Evolutionary conservation across 2,113 vertebrate species (phyloP), one percentile per base, ranked within the genome.

Genomic region (Cairina moschata): DNA sequence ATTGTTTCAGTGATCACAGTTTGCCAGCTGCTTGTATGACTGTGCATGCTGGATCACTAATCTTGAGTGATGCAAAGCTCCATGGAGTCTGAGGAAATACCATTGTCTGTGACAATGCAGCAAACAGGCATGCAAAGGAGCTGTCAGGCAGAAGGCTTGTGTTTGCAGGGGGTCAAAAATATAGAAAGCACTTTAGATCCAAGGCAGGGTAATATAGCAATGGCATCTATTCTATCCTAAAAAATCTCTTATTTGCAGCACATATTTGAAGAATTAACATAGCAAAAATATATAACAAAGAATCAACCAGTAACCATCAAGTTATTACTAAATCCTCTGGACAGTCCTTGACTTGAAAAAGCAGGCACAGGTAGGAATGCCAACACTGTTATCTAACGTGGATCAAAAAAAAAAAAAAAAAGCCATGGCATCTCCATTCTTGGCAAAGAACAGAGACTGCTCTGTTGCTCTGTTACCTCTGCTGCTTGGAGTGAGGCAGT

Each of bases 41-140:
- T 97, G 54, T 63, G 73, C 65, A 21, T 50, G 85, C 69, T 94
- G 95, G 66, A 83, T 73, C 78, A 77, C 67, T 74, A 38, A 93
- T 92, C 89, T 34, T 56, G n/a, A 71, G 59, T 44, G 63, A 74
- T 56, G 81, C 74, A 92, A 44, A 62, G 90, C 65, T 96, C 71
- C 63, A 86, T 3, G 9, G 46, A 86, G 92, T 88, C 67, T 65
- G 75, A 85, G 88, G 88, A 96, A 96, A 82, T 60, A 42, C 86
- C 66, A 92, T 76, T 86, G 86, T 88, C 62, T 93, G 95, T 84
- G 97, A 93, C 78, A 91, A 95, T 92, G 92, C 91, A 96, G 86
- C 94, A 95, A 95, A 80, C 44, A 83, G 86, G 48, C 87, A 93
- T 86, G 81, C 62, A 80, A 88, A 86, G 86, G 87, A 95, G 94